These are phyloP conservation scores for Globodera rostochiensis DNA, from an alignment of 1,140 invertebrate species.

Conservation along the genomic window DNA sequence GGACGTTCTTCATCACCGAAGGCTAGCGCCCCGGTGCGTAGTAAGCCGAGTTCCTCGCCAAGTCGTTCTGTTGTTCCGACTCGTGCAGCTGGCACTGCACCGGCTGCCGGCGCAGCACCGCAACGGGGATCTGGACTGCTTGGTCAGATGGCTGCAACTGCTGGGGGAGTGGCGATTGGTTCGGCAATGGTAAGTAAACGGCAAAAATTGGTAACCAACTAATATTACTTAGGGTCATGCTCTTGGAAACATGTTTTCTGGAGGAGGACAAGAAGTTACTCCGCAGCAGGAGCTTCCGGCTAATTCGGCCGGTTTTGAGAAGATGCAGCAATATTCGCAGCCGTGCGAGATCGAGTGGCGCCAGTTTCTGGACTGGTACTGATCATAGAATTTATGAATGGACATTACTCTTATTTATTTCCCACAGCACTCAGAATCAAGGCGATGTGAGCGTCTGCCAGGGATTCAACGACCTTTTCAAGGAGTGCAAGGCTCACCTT, in stretches of 20 bases:
- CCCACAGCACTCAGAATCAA: conserved; percentile 48
- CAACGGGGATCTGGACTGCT: conserved; percentile 57
- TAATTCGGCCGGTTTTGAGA: neutral
- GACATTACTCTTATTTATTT: neutral
- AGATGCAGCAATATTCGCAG: conserved; percentile 41
- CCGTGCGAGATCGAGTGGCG: conserved; percentile 53
- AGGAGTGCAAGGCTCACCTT: conserved; percentile 53
- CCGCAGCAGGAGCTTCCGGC: conserved; percentile 11
- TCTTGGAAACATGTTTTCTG: conserved; percentile 52
- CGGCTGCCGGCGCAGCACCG: conserved; percentile 42
- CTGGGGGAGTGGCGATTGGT: conserved; percentile 66
- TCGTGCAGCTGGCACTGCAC: conserved; percentile 19
- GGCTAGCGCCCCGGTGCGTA: conserved; percentile 45
- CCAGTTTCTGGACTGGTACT: conserved; percentile 52
- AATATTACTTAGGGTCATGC: conserved; percentile 41
- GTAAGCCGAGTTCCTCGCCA: conserved; percentile 23
- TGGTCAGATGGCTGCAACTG: conserved; percentile 63
- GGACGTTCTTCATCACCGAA: conserved; percentile 41
- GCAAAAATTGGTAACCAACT: neutral
- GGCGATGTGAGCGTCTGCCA: conserved; percentile 44
- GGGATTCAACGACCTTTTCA: conserved; percentile 54
- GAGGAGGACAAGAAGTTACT: conserved; percentile 33
- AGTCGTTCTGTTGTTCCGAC: conserved; percentile 14
- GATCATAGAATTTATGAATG: conserved; percentile 13
- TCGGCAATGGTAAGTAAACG: conserved; percentile 54